Evolutionary conservation across 2,888 invertebrate species (phyloP).

Genomic region (Biston betularia): DNA sequence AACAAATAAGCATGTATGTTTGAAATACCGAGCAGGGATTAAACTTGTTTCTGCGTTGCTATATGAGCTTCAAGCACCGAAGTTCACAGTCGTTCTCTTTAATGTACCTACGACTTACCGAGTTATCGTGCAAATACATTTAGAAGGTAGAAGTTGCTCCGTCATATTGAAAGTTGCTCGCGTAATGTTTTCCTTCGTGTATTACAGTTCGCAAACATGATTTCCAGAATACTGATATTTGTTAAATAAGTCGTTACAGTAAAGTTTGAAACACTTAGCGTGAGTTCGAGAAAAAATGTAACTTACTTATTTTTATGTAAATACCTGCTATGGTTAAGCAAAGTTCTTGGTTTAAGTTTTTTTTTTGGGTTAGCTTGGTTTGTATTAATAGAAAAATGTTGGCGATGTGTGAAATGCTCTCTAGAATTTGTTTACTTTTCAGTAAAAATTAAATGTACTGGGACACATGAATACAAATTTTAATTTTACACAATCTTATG

Average conservation of each 20-base stretch:
- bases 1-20: constrained; percentile 23
- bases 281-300: constrained; percentile 5
- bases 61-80: constrained; percentile 32
- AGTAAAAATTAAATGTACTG: too few species aligned
- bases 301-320: background rate
- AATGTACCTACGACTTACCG: constrained; percentile 39
- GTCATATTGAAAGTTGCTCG: constrained; percentile 36
- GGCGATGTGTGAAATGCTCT: too few species aligned
- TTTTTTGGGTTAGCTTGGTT: too few species aligned
- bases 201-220: constrained; percentile 31
- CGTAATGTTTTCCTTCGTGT: constrained; percentile 30
- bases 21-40: constrained; percentile 15
- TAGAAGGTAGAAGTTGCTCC: constrained; percentile 28
- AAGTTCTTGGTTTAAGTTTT: too few species aligned
- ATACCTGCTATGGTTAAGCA: too few species aligned
- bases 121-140: constrained; percentile 35
- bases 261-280: constrained; percentile 16
- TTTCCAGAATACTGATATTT: constrained; percentile 11
- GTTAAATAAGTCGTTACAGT: constrained; percentile 10
- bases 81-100: constrained; percentile 46
- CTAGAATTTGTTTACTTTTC: too few species aligned
- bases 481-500: too few species aligned
- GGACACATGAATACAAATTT: too few species aligned
- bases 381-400: too few species aligned
- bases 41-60: constrained; percentile 28